Conservation (phyloP, 1,140 invertebrate genomes). For the Drosophila pandora region DNA sequence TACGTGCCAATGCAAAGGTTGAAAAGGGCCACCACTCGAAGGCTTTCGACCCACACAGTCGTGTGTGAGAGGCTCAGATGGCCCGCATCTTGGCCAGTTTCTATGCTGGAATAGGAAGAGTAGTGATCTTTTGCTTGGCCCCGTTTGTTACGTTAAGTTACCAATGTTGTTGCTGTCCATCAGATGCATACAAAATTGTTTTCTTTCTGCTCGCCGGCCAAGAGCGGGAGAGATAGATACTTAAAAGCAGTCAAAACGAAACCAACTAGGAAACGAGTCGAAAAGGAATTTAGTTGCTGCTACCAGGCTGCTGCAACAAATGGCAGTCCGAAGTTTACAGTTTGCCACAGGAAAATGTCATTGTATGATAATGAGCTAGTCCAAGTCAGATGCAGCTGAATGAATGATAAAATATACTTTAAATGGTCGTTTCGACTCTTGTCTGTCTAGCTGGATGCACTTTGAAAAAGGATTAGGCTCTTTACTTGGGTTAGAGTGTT, state of each 20-base stretch:
- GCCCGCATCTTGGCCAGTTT: constrained; percentile 3
- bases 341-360: constrained; percentile 75
- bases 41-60: constrained; percentile 11
- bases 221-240: constrained; percentile 44
- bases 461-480: neutral
- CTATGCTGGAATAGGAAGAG: constrained; percentile 18
- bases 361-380: constrained; percentile 81
- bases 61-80: constrained; percentile 13
- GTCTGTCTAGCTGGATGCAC: constrained; percentile 55
- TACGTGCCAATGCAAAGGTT: constrained; percentile 77
- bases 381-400: constrained; percentile 77
- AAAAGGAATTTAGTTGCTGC: constrained; percentile 59
- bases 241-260: constrained; percentile 77
- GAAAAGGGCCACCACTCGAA: constrained; percentile 59
- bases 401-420: constrained; percentile 82
- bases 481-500: neutral
- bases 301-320: constrained; percentile 54
- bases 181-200: constrained; percentile 80
- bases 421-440: constrained; percentile 80
- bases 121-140: constrained; percentile 69
- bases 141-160: constrained; percentile 49
- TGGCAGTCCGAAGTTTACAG: constrained; percentile 64
- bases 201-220: neutral
- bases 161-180: constrained; percentile 67
- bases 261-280: constrained; percentile 72